Conservation (phyloP, 2,797 vertebrate species). For the Urocyon cinereoargenteus region DNA sequence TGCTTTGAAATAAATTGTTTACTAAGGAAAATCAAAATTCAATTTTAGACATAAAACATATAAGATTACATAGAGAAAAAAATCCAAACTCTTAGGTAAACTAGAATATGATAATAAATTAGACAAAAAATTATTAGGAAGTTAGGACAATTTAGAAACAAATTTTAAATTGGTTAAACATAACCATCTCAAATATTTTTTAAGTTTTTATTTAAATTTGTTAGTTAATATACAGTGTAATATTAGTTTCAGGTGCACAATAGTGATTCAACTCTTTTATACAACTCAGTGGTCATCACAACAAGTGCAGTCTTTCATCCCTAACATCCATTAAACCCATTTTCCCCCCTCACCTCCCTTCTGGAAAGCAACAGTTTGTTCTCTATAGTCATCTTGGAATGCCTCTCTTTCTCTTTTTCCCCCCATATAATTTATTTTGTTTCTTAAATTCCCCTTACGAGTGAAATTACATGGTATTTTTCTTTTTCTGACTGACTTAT, state of each 20-base stretch:
- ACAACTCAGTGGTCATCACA: neutral
- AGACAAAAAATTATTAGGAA: neutral
- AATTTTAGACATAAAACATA: neutral
- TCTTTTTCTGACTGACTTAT: neutral
- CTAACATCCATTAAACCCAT: neutral
- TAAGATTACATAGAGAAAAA: neutral
- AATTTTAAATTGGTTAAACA: neutral
- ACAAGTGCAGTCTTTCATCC: neutral
- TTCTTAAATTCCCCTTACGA: neutral
- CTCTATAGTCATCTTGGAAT: neutral
- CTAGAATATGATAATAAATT: neutral
- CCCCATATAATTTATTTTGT: neutral
- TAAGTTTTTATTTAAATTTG: neutral
- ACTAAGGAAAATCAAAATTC: neutral
- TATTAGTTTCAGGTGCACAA: neutral
- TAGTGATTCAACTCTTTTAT: neutral
- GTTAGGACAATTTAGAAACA: slow-evolving; percentile 6
- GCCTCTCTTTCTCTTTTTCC: neutral
- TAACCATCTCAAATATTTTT: neutral
- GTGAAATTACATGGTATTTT: neutral
- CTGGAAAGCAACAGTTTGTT: neutral
- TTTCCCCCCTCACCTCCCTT: neutral
- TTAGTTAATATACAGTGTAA: neutral
- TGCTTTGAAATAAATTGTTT: neutral
- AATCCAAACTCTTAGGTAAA: neutral